Evolutionary conservation across 1,140 invertebrate species (phyloP), one percentile per base, ranked within the genome.

Genomic region (Pomacea maculata): DNA sequence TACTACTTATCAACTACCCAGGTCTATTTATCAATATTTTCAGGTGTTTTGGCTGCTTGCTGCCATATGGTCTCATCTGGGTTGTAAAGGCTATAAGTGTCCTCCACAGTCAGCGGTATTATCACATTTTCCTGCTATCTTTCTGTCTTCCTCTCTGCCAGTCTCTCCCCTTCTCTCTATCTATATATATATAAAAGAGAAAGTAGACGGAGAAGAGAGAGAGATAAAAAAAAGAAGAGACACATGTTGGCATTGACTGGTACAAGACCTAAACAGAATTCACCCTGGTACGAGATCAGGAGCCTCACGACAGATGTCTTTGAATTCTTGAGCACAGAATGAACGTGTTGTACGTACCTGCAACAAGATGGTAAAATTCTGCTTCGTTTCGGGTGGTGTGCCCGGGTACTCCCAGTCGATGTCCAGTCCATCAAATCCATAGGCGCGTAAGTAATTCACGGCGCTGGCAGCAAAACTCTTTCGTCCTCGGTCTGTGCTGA

Each of bases 331-430:
- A 45, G 34, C 6, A 45, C 34, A 45, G 0, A 45, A 45, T 45
- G 34, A 45, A 45, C 57, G 57, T 61, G 57, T 17, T 17, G 34
- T 54, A 76, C 76, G 64, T 81, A 83, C 82, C 82, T 76, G 64
- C 25, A 86, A 17, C n/a, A 84, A 52, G 19, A 71, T 55, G 1
- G 81, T 82, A 45, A 84, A 82, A 52, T 80, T 81, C 29, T 21
- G 34, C 45, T 79, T 83, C 25, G 82, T 78, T 74, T 74, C 82
- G 2, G 75, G 79, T 34, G 79, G 82, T 61, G 57, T 67, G 11
- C 80, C 79, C 11, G 85, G 85, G 67, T 83, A 86, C 74, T 86
- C 85, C 85, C 85, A 86, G 76, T 86, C 85, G 25, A 86, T 45
- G 71, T 85, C 84, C 17, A 86, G 74, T 10, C 85, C 85, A 55